Evolutionary conservation across 2,113 vertebrate genomes (phyloP).

Genomic region (Rhinoderma darwinii): DNA sequence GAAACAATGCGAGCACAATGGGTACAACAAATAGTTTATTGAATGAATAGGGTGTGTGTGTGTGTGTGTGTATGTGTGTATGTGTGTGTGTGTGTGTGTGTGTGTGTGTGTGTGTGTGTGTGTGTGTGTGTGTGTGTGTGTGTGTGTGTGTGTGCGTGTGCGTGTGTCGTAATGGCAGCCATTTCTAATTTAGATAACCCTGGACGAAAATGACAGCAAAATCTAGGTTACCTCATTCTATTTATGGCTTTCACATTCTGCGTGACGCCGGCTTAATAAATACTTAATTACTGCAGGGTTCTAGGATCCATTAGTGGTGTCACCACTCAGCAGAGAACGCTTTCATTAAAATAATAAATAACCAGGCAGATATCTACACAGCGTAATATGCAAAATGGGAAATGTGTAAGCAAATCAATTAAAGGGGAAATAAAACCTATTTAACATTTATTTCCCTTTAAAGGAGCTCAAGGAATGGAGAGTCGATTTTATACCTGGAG

Average conservation of each 20-base stretch:
- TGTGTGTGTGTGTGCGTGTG: neutral
- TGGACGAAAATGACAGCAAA: conserved; percentile 35
- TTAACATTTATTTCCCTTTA: neutral
- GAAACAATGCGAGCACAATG: neutral
- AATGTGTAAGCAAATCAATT: conserved; percentile 16
- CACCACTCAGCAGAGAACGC: conserved; percentile 30
- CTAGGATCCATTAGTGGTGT: conserved; percentile 28
- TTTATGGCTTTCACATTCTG: conserved; percentile 8
- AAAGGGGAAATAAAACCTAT: neutral
- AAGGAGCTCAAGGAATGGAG: neutral
- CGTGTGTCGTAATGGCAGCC: conserved; percentile 23
- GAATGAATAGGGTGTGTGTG: conserved; percentile 16
- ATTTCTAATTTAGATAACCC: conserved; percentile 42
- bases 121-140: neutral
- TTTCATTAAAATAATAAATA: conserved; percentile 53
- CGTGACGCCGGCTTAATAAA: conserved; percentile 43
- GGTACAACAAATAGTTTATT: conserved; percentile 37
- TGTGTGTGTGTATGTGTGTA: neutral
- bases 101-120: neutral
- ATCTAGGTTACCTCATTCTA: conserved; percentile 41
- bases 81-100: neutral
- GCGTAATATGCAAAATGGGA: conserved; percentile 14
- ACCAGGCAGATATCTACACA: neutral
- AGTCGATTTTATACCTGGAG: neutral
- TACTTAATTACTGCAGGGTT: conserved; percentile 46